Conservation (phyloP, 2,888 invertebrate genomes). For the Eristalinus sepulchralis region DNA sequence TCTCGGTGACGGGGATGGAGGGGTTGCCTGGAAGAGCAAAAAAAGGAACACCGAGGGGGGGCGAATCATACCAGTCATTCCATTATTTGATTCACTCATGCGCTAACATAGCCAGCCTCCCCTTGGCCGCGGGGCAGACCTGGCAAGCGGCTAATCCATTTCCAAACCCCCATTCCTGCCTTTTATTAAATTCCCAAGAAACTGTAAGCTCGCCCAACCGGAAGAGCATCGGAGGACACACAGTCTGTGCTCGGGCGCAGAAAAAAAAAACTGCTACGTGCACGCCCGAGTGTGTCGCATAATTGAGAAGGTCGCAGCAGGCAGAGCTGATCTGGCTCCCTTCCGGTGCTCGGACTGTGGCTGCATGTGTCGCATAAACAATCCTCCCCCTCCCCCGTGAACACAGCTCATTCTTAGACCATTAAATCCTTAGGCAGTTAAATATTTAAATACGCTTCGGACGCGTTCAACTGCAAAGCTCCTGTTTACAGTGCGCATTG, state of each 20-base stretch:
- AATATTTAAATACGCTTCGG: conserved; percentile 67
- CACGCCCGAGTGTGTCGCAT: conserved; percentile 28
- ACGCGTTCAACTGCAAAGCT: conserved; percentile 53
- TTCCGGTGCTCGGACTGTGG: not conserved
- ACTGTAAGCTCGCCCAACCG: not conserved
- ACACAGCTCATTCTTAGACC: conserved; percentile 38
- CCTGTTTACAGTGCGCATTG: conserved; percentile 63
- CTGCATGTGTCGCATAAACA: not conserved
- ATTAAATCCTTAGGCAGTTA: conserved; percentile 51
- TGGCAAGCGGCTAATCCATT: conserved; percentile 12
- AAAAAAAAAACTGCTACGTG: conserved; percentile 17
- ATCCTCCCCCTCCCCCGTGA: conserved; percentile 23
- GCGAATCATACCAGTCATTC: not conserved
- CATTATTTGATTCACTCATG: conserved; percentile 26
- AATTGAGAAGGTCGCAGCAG: not conserved
- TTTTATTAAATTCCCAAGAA: conserved; percentile 7
- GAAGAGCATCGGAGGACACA: not conserved
- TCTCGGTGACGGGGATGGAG: not conserved
- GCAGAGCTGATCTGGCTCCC: not conserved
- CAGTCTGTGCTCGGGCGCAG: not conserved
- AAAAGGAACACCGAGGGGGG: not conserved
- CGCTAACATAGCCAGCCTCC: not conserved
- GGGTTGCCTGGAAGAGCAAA: not conserved
- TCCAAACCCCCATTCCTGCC: not conserved
- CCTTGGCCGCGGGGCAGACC: not conserved